Evolutionary conservation across 2,888 invertebrate genomes (phyloP), one percentile per base, ranked within the genome.

Genomic region (Xiphydria camelus): DNA sequence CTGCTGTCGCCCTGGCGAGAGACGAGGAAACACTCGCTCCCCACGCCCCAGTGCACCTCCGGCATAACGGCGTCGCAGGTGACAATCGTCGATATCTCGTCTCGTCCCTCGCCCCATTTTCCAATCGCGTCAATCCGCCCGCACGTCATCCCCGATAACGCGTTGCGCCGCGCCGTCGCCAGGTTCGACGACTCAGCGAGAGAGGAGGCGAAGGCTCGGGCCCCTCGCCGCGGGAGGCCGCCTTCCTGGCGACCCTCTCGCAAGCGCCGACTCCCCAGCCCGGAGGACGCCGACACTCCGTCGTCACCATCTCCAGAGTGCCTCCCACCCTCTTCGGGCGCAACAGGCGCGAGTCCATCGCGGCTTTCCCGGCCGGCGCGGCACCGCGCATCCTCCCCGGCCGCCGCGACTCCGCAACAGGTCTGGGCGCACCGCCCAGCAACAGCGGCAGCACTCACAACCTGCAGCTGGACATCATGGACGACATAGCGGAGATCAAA

Each of bases 21-120:
- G 61, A 83, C 86, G 1, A 81, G 91, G 61, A 91, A 91, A 66
- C 88, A 90, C 64, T 91, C 91, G 17, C 77, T 91, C 60, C 91
- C 91, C 2, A 90, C 91, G 0, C 91, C 91, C 2, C 86, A 89
- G 58, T 91, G 91, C 63, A 88, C 88, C 18, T 86, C 89, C 44
- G 91, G 91, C 37, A 91, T 91, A 45, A 91, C 91, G 31, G 91
- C 91, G 26, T 90, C 90, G 58, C 91, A 91, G 82, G 77, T 77
- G 58, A 51, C 46, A 7, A 29, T n/a, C n/a, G n/a, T n/a, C n/a
- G n/a, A n/a, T n/a, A n/a, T n/a, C n/a, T n/a, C n/a, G n/a, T n/a
- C n/a, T n/a, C n/a, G n/a, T n/a, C n/a, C n/a, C n/a, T n/a, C n/a
- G n/a, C n/a, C n/a, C n/a, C n/a, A n/a, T n/a, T n/a, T n/a, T n/a